Base-by-base conservation (phyloP, 2,113 vertebrate genomes). In the Bostrychus sinensis region DNA sequence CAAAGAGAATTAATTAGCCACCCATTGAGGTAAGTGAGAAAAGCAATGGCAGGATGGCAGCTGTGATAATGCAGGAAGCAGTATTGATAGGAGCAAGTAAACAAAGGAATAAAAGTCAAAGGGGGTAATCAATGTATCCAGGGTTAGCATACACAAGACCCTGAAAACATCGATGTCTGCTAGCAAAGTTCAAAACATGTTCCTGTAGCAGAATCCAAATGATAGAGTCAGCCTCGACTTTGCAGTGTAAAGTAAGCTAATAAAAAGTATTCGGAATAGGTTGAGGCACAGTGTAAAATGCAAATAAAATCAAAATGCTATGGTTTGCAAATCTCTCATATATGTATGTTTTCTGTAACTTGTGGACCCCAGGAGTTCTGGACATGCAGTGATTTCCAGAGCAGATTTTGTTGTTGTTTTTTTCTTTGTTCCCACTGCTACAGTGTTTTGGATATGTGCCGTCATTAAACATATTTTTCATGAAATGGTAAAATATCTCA, bases 81-180 rank as follows among this genome's bases (percentile, higher is more conserved):
- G 66, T 72, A 82, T 77, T 30, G 70, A 77, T 72, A 41, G 48
- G 30, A 41, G 39, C 23, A 16, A 60, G 66, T 42, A 76, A 82
- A 81, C 70, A 77, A 54, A 11, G 50, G 64, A 57, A 81, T 74
- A 54, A 81, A 59, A 72, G 61, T 62, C 45, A 13, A 45, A 13
- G 28, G 22, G 19, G 45, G 17, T 46, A 75, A 78, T 75, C 57
- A 37, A 64, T 68, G 34, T 1, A 2, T 13, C 10, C 20, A n/a
- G 53, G 7, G 17, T 26, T 41, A 20, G 37, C 37, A 43, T 9
- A 51, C 20, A 39, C 20, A 64, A 25, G 58, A 36, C 28, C 20
- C 20, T 32, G 8, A 1, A 37, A 37, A 46, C 59, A 25, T 58
- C 22, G 3, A 56, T 51, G 38, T 34, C 16, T 19, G 7, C n/a